Evolutionary conservation across 37 sponge, comb jelly and placozoan genomes (phyloP).

Genomic region (Chondrosia reniformis): DNA sequence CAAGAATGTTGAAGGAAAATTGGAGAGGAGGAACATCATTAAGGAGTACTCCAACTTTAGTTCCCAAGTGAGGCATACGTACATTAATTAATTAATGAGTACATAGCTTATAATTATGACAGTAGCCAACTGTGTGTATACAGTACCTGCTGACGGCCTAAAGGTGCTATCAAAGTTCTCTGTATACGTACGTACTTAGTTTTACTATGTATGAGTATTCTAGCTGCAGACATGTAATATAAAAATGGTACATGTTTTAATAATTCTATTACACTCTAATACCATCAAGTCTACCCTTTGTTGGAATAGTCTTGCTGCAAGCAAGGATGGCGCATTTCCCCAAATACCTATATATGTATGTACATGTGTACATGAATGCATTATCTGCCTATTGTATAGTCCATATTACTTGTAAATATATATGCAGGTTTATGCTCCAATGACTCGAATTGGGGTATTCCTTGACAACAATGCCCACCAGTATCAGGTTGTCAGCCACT

Average conservation of each 20-base stretch:
- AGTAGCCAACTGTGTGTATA: background rate
- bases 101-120: background rate
- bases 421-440: conserved; percentile 90
- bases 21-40: conserved; percentile 64
- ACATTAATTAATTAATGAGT: background rate
- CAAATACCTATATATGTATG: no score
- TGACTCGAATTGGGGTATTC: conserved; percentile 87
- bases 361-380: no score
- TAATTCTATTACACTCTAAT: no score
- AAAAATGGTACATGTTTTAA: no score
- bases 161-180: background rate
- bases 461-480: conserved; percentile 82
- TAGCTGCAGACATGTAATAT: no score
- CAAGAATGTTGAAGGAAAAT: conserved; percentile 75
- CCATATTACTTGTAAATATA: no score
- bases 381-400: no score
- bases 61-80: conserved; percentile 49
- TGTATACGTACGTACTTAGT: background rate
- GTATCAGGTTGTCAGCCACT: conserved; percentile 62
- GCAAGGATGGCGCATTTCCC: no score
- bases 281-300: no score
- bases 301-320: no score
- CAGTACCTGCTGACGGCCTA: background rate
- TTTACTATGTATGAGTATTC: no score
- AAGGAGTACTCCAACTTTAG: conserved; percentile 81